phyloP scores from a whole-genome alignment of 2,888 invertebrate species.

The Dynastes grantii region DNA sequence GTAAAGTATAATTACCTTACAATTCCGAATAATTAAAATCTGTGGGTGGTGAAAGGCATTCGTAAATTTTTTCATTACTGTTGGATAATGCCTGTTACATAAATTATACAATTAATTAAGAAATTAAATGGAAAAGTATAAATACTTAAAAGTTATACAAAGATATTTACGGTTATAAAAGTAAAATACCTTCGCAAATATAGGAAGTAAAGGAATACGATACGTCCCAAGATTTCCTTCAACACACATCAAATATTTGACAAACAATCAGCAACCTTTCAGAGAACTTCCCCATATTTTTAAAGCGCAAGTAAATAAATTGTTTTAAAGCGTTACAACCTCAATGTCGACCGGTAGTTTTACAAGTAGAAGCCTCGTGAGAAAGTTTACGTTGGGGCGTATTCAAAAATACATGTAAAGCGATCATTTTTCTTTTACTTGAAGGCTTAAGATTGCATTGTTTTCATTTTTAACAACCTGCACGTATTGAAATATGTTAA shows the following conservation, averaged over 20 bases:
- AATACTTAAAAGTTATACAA: background rate
- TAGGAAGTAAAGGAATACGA: slow-evolving; percentile 24
- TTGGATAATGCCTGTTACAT: too few species aligned
- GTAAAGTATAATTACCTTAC: too few species aligned
- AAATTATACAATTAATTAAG: too few species aligned
- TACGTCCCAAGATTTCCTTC: slow-evolving; percentile 15
- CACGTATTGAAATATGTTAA: slow-evolving; percentile 18
- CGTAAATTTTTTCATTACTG: too few species aligned
- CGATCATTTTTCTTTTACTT: background rate
- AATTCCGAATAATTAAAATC: too few species aligned
- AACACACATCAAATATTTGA: slow-evolving; percentile 43
- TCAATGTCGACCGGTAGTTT: slow-evolving; percentile 24
- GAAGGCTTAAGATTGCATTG: background rate
- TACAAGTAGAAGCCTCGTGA: slow-evolving; percentile 21
- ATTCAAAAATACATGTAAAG: background rate
- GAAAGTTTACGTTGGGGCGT: slow-evolving; percentile 6
- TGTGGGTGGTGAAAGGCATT: too few species aligned
- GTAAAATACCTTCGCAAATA: background rate
- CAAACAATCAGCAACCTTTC: slow-evolving; percentile 42
- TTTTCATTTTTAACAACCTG: slow-evolving; percentile 26
- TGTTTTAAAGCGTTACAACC: slow-evolving; percentile 23
- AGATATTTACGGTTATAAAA: background rate
- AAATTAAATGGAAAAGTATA: too few species aligned
- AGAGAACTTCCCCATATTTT: slow-evolving; percentile 34
- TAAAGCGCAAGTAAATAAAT: slow-evolving; percentile 44